Conservation (phyloP, 2,888 invertebrate genomes). For the Agriopis marginaria region DNA sequence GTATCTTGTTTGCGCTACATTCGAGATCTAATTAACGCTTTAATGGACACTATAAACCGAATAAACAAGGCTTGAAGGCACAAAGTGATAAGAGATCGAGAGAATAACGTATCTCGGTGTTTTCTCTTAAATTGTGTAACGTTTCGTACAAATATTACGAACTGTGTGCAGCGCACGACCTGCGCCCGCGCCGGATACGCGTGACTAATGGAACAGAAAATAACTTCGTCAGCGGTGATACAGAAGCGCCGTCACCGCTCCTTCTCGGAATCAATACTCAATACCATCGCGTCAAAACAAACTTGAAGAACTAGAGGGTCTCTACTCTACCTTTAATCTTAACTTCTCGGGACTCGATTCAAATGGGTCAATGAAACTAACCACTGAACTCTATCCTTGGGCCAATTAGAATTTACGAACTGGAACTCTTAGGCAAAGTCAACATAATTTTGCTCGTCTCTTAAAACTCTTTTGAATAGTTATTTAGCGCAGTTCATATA, state of each 20-base stretch:
- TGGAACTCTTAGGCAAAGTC: not conserved
- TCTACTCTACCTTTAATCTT: not conserved
- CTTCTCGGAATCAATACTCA: constrained; percentile 78
- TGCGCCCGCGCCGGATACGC: constrained; percentile 80
- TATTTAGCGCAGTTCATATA: not conserved
- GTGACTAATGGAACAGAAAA: constrained; percentile 86
- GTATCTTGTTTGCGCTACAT: constrained; percentile 24
- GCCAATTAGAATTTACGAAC: constrained; percentile 1
- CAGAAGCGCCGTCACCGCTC: constrained; percentile 77
- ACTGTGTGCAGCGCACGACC: constrained; percentile 56
- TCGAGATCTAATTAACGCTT: constrained; percentile 28
- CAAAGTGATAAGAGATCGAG: constrained; percentile 36
- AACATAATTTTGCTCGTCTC: constrained; percentile 6
- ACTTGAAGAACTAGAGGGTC: constrained; percentile 20
- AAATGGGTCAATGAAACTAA: constrained; percentile 27
- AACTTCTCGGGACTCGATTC: constrained; percentile 14
- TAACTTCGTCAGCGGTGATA: constrained; percentile 84
- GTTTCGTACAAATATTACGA: constrained; percentile 35
- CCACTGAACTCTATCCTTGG: constrained; percentile 10
- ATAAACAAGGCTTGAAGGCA: constrained; percentile 39
- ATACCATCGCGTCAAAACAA: constrained; percentile 43
- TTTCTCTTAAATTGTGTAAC: constrained; percentile 35
- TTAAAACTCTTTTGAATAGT: not conserved
- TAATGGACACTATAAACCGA: constrained; percentile 25
- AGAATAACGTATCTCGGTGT: constrained; percentile 24